phyloP scores from a whole-genome alignment of 1,140 invertebrate genomes.

The Tetramorium parvispinum region DNA sequence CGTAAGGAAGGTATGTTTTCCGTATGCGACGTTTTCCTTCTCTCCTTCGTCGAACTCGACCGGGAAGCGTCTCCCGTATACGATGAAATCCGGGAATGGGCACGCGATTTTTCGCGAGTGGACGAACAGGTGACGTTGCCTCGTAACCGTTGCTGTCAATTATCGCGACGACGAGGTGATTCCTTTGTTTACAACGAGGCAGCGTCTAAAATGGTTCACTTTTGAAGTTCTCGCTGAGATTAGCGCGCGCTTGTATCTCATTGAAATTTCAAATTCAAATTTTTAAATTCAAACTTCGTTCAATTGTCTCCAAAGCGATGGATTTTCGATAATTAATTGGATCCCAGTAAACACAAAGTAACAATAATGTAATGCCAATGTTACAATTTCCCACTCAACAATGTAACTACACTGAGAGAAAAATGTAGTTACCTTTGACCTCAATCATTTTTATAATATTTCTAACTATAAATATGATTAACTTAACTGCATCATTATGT shows the following conservation, averaged over 20 bases:
- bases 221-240: neutral
- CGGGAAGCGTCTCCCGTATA: too few relatives aligned
- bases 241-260: neutral
- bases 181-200: neutral
- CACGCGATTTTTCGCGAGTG: neutral
- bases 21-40: neutral
- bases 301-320: neutral
- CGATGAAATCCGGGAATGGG: neutral
- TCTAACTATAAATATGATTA: too few relatives aligned
- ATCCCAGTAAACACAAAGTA: too few relatives aligned
- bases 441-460: too few relatives aligned
- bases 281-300: neutral
- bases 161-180: neutral
- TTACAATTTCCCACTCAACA: too few relatives aligned
- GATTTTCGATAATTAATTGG: neutral
- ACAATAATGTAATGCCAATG: too few relatives aligned
- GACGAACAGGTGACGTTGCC: neutral
- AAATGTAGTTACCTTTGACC: too few relatives aligned
- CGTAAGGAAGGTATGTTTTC: slow-evolving; percentile 68
- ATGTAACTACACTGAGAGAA: too few relatives aligned
- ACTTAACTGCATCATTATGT: too few relatives aligned
- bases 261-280: neutral
- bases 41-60: neutral
- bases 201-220: neutral
- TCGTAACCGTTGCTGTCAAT: neutral